Conservation (phyloP, 2,797 vertebrate species). For the Otolemur crassicaudatus region DNA sequence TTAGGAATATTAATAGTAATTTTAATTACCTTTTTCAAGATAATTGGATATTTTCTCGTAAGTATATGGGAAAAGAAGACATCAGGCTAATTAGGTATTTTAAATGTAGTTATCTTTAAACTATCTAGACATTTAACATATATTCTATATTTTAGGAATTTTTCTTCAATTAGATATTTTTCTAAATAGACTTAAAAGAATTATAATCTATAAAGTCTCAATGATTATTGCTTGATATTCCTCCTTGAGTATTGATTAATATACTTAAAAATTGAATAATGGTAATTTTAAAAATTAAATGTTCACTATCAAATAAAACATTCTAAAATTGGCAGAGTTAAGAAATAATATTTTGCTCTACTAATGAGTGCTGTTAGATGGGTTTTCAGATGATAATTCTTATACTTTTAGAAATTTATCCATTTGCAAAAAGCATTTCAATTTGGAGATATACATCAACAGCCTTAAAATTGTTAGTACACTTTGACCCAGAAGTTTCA, state of each 20-base stretch:
- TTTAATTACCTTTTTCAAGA: conserved; percentile 85
- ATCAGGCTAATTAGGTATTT: conserved; percentile 80
- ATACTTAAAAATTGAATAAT: conserved; percentile 12
- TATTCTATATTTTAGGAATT: conserved; percentile 64
- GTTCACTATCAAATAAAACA: conserved; percentile 21
- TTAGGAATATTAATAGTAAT: conserved; percentile 84
- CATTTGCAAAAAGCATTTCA: not conserved
- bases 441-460: not conserved
- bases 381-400: conserved; percentile 19
- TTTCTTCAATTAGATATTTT: conserved; percentile 69
- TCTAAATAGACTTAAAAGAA: conserved; percentile 49
- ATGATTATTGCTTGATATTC: conserved; percentile 3
- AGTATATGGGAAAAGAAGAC: conserved; percentile 73
- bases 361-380: not conserved
- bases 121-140: conserved; percentile 70
- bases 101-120: conserved; percentile 80
- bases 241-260: not conserved
- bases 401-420: conserved; percentile 22
- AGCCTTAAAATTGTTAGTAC: not conserved
- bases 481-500: conserved; percentile 6
- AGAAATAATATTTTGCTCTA: conserved; percentile 45
- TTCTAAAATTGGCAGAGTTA: conserved; percentile 17
- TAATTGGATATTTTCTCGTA: conserved; percentile 80
- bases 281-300: conserved; percentile 36
- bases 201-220: conserved; percentile 21